These are phyloP conservation scores for Tupiocoris notatus DNA, from an alignment of 2,888 invertebrate genomes.

Conservation along the genomic window DNA sequence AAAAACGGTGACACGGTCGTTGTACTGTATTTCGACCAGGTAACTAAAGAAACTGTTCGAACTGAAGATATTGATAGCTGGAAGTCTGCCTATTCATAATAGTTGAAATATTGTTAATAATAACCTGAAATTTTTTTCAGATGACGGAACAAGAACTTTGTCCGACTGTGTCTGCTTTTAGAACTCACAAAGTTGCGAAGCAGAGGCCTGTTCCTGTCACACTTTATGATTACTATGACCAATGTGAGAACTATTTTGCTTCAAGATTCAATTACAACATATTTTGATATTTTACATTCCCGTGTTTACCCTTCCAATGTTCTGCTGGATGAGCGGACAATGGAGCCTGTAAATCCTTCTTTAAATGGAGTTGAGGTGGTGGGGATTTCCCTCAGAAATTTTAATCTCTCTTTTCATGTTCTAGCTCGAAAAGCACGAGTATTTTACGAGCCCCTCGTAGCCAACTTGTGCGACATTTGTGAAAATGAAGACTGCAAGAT, in stretches of 20 bases:
- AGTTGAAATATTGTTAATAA: background rate
- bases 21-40: conserved; percentile 71
- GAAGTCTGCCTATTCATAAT: no score
- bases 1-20: conserved; percentile 66
- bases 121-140: conserved; percentile 51
- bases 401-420: conserved; percentile 48
- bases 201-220: conserved; percentile 83
- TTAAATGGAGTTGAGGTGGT: background rate
- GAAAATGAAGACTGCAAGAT: conserved; percentile 64
- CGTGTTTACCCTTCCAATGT: no score
- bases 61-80: no score
- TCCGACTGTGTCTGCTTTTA: conserved; percentile 78
- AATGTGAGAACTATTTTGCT: conserved; percentile 76
- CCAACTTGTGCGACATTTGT: conserved; percentile 80
- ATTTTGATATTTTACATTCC: no score
- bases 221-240: conserved; percentile 89
- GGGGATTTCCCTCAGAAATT: background rate
- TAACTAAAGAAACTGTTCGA: no score
- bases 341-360: no score
- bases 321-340: no score
- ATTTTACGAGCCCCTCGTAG: conserved; percentile 71
- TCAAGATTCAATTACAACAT: no score
- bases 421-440: conserved; percentile 76
- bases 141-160: conserved; percentile 66
- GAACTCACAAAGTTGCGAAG: conserved; percentile 78